Conservation (phyloP, 2,113 vertebrate genomes). For the Rhombomys opimus region DNA sequence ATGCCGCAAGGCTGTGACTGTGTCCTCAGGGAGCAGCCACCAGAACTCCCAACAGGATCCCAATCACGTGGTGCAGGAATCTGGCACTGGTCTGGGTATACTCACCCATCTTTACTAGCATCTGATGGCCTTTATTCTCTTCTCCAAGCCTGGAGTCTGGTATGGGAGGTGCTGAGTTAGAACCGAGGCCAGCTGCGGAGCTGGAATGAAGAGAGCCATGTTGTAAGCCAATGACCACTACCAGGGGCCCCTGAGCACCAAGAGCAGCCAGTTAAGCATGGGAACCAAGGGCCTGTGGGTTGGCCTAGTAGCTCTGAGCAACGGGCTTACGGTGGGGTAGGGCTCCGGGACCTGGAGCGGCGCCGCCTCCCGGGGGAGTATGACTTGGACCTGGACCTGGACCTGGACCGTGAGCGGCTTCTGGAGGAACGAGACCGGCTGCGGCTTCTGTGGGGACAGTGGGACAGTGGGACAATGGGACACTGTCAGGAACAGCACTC, state of each 20-base stretch:
- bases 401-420: slow-evolving; percentile 92
- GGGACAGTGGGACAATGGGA: neutral
- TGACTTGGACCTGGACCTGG: slow-evolving; percentile 90
- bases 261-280: neutral
- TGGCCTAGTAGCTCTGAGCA: neutral
- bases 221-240: neutral
- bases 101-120: slow-evolving; percentile 94
- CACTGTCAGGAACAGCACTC: accelerated
- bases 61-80: no score
- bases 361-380: slow-evolving; percentile 91
- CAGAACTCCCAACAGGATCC: neutral
- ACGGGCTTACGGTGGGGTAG: slow-evolving; percentile 93
- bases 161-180: slow-evolving; percentile 87
- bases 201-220: slow-evolving; percentile 80
- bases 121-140: slow-evolving; percentile 97
- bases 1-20: neutral
- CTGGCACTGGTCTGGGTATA: no score
- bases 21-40: neutral
- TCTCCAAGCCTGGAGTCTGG: slow-evolving; percentile 93
- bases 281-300: no score
- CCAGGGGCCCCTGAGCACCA: neutral
- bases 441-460: slow-evolving; percentile 87
- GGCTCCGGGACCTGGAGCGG: slow-evolving; percentile 91
- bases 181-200: slow-evolving; percentile 91
- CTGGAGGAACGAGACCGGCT: slow-evolving; percentile 93